Evolutionary conservation across 2,888 invertebrate species (phyloP).

Genomic region (Drosophila neutralis): DNA sequence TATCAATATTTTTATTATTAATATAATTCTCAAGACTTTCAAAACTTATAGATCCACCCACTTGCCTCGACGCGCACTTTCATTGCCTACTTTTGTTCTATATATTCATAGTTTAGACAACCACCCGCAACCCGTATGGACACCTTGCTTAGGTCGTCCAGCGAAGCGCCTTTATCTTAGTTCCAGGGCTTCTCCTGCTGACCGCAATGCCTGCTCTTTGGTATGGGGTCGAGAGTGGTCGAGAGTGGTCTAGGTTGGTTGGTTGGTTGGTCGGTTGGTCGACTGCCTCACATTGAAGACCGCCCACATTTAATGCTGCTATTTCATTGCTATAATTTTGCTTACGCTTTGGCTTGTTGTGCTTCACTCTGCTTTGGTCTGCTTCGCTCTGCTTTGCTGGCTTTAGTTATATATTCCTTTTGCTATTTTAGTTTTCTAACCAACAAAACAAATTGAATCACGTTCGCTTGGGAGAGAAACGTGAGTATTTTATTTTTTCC

Average conservation of each 20-base stretch:
- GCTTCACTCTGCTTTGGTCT: conserved; percentile 38
- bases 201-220: conserved; percentile 17
- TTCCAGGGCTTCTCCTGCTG: conserved; percentile 51
- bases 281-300: neutral
- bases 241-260: conserved; percentile 2
- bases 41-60: conserved; percentile 13
- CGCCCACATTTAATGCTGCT: conserved; percentile 55
- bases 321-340: conserved; percentile 64
- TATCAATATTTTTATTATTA: neutral
- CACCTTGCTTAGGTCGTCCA: neutral
- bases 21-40: neutral
- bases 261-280: neutral
- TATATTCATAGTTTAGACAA: conserved; percentile 62
- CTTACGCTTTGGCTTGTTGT: conserved; percentile 45
- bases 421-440: conserved; percentile 80
- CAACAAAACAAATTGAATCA: conserved; percentile 82
- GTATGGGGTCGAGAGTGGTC: neutral
- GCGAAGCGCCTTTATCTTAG: conserved; percentile 56
- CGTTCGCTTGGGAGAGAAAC: conserved; percentile 78
- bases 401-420: conserved; percentile 62
- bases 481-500: conserved; percentile 82
- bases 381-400: conserved; percentile 31
- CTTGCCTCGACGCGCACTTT: conserved; percentile 15
- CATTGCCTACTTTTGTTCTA: conserved; percentile 54
- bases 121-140: neutral